Conservation (phyloP, 2,113 vertebrate species). For the Orientallactaga bullata region DNA sequence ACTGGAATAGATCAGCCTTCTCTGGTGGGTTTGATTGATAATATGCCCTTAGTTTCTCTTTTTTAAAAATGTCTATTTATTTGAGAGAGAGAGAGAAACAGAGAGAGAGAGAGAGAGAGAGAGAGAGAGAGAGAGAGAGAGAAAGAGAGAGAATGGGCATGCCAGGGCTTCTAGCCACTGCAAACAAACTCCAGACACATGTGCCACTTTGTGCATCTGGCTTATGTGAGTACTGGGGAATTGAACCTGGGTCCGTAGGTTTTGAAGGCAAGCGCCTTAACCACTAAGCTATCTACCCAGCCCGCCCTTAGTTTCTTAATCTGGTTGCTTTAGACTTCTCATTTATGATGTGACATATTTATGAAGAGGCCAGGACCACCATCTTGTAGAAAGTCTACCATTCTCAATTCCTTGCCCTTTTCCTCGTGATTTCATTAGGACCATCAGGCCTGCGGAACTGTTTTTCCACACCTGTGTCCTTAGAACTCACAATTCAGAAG, state of each 20-base stretch:
- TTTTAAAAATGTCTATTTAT: too few species aligned
- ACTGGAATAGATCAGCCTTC: not conserved
- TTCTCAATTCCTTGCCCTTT: not conserved
- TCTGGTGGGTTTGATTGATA: not conserved
- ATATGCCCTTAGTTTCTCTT: not conserved
- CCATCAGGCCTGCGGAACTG: not conserved
- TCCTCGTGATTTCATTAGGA: not conserved
- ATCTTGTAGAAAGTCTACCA: not conserved
- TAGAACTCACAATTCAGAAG: not conserved
- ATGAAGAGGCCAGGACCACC: not conserved
- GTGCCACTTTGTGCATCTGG: too few species aligned
- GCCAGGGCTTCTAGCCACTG: too few species aligned
- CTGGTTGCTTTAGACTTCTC: not conserved
- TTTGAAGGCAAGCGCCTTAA: too few species aligned
- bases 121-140: too few species aligned
- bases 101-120: too few species aligned
- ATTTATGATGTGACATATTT: not conserved
- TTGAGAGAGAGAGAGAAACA: too few species aligned
- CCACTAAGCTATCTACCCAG: too few species aligned
- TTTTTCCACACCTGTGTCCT: not conserved
- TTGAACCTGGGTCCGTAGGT: too few species aligned
- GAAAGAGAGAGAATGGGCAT: too few species aligned
- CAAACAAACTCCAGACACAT: too few species aligned
- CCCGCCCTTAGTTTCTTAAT: not conserved
- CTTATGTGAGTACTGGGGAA: too few species aligned